Evolutionary conservation across 2,888 invertebrate species (phyloP), one percentile per base, ranked within the genome.

Genomic region (Poecilobothrus nobilitatus): DNA sequence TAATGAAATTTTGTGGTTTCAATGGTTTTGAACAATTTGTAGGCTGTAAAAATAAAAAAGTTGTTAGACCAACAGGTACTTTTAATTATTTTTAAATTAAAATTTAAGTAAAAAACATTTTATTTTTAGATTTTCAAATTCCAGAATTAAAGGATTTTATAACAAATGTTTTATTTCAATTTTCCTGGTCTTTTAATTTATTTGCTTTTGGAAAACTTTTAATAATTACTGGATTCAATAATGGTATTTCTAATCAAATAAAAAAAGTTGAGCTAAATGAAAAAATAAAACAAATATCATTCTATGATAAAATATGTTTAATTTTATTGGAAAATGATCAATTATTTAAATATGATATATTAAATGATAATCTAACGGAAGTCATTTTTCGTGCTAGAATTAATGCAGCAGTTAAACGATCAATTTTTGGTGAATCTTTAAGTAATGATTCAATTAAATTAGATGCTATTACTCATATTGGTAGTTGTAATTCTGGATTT

Each of bases 401-500:
- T 4, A 67, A 68, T 44, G 63, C 66, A n/a, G 70, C 67, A 66
- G 72, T 65, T 63, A 80, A 80, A 68, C 75, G 79, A 1, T 73
- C 70, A 15, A 73, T 77, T 37, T 78, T 78, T 72, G 79, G 79
- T 1, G 66, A 72, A 6, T 15, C 20, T 4, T 69, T 66, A 34
- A 8, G 22, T 12, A n/a, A 65, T 12, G 73, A 74, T 21, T 12
- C 9, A 0, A 34, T 33, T 2, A 44, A 41, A 18, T 20, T 66
- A 9, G 77, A 79, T 44, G 73, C 73, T 72, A 78, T 86, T 33
- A 75, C 77, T 22, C 79, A 83, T 71, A 81, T 86, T 68, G 80
- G 81, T 62, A 82, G 79, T 72, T 78, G 82, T 73, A 77, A 78
- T 22, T 82, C 80, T 67, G 80, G 86, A 34, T 82, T 79, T 71